These are phyloP conservation scores for Siniperca obscura DNA, from an alignment of 2,797 vertebrate species.

Conservation along the genomic window DNA sequence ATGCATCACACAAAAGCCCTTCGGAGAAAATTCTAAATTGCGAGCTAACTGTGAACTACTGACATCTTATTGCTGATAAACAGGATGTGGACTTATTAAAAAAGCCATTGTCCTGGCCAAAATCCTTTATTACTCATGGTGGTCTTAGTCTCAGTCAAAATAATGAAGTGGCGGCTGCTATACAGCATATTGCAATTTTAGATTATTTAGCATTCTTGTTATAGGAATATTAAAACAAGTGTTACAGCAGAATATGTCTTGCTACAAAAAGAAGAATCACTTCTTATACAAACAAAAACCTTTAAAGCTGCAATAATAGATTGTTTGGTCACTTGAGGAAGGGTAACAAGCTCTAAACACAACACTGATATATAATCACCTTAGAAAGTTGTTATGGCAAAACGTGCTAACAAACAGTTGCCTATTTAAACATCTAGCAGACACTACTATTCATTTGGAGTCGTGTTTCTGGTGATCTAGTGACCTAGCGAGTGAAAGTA, in stretches of 20 bases:
- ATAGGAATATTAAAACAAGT: background rate
- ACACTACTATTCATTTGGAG: background rate
- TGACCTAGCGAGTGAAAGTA: background rate
- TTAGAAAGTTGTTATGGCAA: background rate
- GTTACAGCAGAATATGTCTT: background rate
- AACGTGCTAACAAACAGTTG: background rate
- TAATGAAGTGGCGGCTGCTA: constrained; percentile 4
- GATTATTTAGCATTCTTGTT: background rate
- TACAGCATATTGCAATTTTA: background rate
- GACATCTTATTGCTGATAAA: constrained; percentile 47
- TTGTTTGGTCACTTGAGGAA: background rate
- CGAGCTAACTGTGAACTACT: constrained; percentile 34
- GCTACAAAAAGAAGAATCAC: background rate
- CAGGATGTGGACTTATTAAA: constrained; percentile 50
- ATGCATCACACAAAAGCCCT: constrained; percentile 20
- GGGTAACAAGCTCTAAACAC: background rate
- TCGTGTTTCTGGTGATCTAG: background rate
- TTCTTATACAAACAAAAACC: background rate
- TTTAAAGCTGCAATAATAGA: background rate
- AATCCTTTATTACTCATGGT: constrained; percentile 30
- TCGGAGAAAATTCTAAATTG: constrained; percentile 29
- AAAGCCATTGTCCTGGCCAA: constrained; percentile 15
- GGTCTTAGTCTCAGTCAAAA: constrained; percentile 23
- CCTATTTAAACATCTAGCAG: background rate
- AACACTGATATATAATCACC: background rate